These are phyloP conservation scores for Syndactyla subalaris DNA, from an alignment of 2,797 vertebrate species.

Conservation along the genomic window DNA sequence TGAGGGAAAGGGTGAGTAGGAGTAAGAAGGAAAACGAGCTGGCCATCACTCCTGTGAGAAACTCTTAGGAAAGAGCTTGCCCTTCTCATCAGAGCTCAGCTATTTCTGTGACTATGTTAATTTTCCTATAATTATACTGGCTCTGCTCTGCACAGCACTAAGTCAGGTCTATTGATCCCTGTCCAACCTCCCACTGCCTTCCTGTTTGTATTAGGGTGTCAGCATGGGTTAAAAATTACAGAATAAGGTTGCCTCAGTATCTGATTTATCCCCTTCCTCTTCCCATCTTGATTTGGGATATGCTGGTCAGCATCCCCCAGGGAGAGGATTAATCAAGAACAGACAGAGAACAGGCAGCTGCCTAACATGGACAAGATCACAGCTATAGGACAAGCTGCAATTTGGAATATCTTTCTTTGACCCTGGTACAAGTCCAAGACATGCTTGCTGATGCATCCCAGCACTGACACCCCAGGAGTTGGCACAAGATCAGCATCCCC, in stretches of 20 bases:
- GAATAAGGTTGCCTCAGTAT: background rate
- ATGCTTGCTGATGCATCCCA: background rate
- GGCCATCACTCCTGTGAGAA: background rate
- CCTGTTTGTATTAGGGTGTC: background rate
- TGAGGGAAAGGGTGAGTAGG: background rate
- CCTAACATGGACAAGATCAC: background rate
- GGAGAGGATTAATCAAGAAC: conserved; percentile 11
- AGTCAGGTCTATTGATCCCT: background rate
- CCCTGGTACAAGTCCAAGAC: background rate
- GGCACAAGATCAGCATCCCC: background rate
- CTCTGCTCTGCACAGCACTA: background rate
- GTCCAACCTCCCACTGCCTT: conserved; percentile 26
- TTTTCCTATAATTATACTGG: background rate
- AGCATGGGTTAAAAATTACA: conserved; percentile 32
- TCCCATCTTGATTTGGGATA: background rate
- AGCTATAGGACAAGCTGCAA: background rate
- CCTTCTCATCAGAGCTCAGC: background rate
- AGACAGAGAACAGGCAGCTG: background rate
- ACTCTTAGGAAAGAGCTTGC: background rate
- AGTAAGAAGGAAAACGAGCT: background rate
- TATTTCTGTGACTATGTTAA: background rate
- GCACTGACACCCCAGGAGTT: background rate
- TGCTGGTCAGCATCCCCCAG: background rate
- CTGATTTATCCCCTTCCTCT: background rate
- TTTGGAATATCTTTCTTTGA: conserved; percentile 2